phyloP scores from a whole-genome alignment of 53 echinoderm and acorn worm species.

The Actinopyga echinites region DNA sequence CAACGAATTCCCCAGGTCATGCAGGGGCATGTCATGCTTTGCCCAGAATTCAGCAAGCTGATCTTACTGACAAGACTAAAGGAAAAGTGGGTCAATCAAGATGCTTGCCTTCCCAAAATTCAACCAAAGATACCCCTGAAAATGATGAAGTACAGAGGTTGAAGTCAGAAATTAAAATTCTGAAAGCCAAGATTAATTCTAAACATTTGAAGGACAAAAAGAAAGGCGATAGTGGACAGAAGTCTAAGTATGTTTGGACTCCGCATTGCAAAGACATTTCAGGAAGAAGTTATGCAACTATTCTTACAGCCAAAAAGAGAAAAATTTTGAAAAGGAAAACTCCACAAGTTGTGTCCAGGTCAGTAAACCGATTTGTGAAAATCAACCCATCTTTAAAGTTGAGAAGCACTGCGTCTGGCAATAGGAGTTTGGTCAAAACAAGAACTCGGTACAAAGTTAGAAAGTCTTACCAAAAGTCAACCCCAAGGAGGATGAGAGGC shows the following conservation, averaged over 20 bases:
- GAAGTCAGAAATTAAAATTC: neutral
- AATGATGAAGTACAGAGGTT: neutral
- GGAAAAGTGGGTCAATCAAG: too few relatives aligned
- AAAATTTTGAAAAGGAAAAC: neutral
- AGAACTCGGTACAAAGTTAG: conserved; percentile 19
- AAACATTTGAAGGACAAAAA: too few relatives aligned
- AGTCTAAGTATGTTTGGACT: neutral
- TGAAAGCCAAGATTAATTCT: neutral
- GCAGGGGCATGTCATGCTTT: too few relatives aligned
- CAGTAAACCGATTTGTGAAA: conserved; percentile 1
- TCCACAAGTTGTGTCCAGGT: neutral
- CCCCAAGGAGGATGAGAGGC: too few relatives aligned
- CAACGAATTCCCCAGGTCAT: too few relatives aligned
- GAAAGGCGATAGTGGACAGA: neutral
- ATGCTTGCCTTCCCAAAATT: too few relatives aligned
- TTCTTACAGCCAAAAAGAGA: neutral
- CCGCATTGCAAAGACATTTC: neutral
- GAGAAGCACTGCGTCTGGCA: neutral
- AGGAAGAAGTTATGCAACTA: neutral
- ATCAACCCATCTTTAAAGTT: neutral
- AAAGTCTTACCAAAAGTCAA: neutral
- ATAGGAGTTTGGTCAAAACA: conserved; percentile 15
- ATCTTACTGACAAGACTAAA: too few relatives aligned
- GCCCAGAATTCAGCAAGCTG: too few relatives aligned
- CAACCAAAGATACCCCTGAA: neutral